phyloP scores from a whole-genome alignment of 2,888 invertebrate species.

The Eudasyphora cyanicolor region DNA sequence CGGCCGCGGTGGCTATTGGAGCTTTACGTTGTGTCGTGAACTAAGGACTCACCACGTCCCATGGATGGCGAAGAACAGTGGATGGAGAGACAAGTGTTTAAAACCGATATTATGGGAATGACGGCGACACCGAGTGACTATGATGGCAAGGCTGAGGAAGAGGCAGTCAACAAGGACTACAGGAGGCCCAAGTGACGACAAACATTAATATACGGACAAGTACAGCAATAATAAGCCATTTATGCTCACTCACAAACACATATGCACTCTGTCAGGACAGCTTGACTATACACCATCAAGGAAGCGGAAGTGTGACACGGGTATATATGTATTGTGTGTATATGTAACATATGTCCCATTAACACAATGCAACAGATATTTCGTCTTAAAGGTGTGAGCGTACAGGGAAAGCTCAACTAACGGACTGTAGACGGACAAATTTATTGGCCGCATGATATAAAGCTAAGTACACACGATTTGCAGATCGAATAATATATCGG shows the following conservation, averaged over 20 bases:
- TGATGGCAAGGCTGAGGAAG: not conserved
- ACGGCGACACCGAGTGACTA: not conserved
- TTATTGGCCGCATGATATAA: too few relatives aligned
- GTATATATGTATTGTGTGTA: too few relatives aligned
- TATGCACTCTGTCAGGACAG: not conserved
- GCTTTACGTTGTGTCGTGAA: conserved; percentile 28
- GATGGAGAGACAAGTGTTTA: conserved; percentile 46
- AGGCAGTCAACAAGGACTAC: conserved; percentile 15
- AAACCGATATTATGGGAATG: conserved; percentile 48
- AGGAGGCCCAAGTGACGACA: conserved; percentile 62
- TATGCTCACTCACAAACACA: conserved; percentile 31
- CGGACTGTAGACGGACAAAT: too few relatives aligned
- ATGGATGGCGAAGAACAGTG: not conserved
- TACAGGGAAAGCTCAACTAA: too few relatives aligned
- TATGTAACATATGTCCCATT: conserved; percentile 24
- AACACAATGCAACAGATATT: too few relatives aligned
- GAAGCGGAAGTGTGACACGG: not conserved
- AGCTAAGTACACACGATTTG: too few relatives aligned
- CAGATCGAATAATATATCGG: too few relatives aligned
- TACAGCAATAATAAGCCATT: conserved; percentile 63
- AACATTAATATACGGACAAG: conserved; percentile 49
- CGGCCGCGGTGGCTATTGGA: not conserved
- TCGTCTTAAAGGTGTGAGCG: too few relatives aligned
- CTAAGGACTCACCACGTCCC: not conserved
- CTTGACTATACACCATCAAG: not conserved